These are phyloP conservation scores for Toxotes lorentzi DNA, from an alignment of 2,797 vertebrate species.

Conservation along the genomic window DNA sequence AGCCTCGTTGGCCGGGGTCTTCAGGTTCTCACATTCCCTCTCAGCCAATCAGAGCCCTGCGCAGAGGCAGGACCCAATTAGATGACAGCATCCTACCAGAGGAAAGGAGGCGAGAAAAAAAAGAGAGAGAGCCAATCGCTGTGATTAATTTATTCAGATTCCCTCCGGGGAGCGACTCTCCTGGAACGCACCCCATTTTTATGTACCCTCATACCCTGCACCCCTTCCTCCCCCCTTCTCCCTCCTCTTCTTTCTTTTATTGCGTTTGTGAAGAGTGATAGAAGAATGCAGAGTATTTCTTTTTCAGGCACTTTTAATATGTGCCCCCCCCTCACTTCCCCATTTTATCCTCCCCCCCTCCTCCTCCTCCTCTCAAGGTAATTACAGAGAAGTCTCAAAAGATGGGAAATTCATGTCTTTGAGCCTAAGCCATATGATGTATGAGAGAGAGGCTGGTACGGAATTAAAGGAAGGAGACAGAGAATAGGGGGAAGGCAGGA, in stretches of 20 bases:
- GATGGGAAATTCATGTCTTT: slow-evolving; percentile 86
- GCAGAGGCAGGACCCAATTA: slow-evolving; percentile 84
- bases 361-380: slow-evolving; percentile 79
- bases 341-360: slow-evolving; percentile 39
- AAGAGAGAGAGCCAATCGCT: slow-evolving; percentile 86
- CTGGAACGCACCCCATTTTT: slow-evolving; percentile 78
- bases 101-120: slow-evolving; percentile 36
- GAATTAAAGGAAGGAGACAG: slow-evolving; percentile 61
- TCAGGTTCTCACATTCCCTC: slow-evolving; percentile 92
- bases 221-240: slow-evolving; percentile 31
- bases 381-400: slow-evolving; percentile 87
- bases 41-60: slow-evolving; percentile 80
- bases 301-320: slow-evolving; percentile 87
- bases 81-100: slow-evolving; percentile 68
- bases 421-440: slow-evolving; percentile 72
- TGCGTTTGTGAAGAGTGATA: slow-evolving; percentile 82
- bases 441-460: slow-evolving; percentile 70
- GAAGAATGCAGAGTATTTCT: slow-evolving; percentile 88
- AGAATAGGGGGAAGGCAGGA: slow-evolving; percentile 73
- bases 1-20: slow-evolving; percentile 88
- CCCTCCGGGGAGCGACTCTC: slow-evolving; percentile 72
- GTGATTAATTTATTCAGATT: slow-evolving; percentile 91
- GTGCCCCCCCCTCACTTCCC: slow-evolving; percentile 66
- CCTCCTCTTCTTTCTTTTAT: slow-evolving; percentile 80
- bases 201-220: slow-evolving; percentile 56